Percentiles rank a stretch among this genome's conserved stretches.
Conservation (phyloP, 1,140 invertebrate genomes). For the Medauroidea extradentata region DNA sequence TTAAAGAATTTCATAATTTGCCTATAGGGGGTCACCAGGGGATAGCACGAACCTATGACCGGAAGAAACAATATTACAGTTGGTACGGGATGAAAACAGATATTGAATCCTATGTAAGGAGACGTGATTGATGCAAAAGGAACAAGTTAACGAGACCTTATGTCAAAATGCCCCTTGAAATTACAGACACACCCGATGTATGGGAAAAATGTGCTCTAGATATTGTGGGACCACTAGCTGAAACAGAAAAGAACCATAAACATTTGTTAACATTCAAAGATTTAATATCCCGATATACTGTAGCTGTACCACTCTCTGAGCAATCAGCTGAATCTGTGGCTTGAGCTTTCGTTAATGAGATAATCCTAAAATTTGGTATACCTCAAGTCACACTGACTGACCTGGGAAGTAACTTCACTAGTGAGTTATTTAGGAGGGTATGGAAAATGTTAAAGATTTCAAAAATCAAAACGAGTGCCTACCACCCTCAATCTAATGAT, state of each 20-base stretch:
- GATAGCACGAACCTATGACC: background rate
- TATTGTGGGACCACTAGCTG: conserved; percentile 10
- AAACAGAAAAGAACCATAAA: background rate
- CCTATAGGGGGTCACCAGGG: conserved; percentile 4
- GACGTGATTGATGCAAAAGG: conserved; percentile 10
- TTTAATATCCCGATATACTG: conserved; percentile 1
- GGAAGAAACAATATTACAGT: background rate
- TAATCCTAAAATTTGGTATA: background rate
- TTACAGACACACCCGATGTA: background rate
- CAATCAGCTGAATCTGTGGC: conserved; percentile 2
- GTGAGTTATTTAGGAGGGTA: conserved; percentile 23
- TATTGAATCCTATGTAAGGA: conserved; percentile 3
- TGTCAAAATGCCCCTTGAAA: conserved; percentile 4
- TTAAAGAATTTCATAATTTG: background rate
- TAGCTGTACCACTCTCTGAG: conserved; percentile 1
- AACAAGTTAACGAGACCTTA: conserved; percentile 3
- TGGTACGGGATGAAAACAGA: conserved; percentile 10
- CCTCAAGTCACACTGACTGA: background rate
- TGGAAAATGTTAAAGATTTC: conserved; percentile 28
- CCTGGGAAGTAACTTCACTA: conserved; percentile 1
- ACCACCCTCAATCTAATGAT: conserved; percentile 36
- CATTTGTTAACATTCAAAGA: conserved; percentile 10
- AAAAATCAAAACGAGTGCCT: conserved; percentile 30
- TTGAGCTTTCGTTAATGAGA: background rate
- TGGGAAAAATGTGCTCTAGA: conserved; percentile 6